These are phyloP conservation scores for Poecilia gillii DNA, from an alignment of 2,797 vertebrate genomes.

Conservation along the genomic window DNA sequence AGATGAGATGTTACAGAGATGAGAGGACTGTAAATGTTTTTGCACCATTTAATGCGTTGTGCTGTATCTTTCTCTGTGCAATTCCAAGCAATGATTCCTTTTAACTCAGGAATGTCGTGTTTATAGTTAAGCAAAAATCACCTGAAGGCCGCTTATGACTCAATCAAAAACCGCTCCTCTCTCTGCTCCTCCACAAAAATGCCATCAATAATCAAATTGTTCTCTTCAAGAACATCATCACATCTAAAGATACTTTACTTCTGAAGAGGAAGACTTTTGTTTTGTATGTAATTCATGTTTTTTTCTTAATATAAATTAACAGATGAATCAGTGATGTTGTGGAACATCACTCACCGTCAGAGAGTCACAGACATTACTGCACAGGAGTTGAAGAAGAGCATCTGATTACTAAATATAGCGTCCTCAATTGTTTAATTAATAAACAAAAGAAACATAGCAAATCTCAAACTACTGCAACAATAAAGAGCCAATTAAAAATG, in stretches of 20 bases:
- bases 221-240: conserved; percentile 1
- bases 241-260: not conserved
- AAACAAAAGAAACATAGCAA: not conserved
- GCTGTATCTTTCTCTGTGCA: conserved; percentile 1
- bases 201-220: conserved; percentile 9
- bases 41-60: not conserved
- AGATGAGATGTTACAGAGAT: not conserved
- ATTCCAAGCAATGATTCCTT: conserved; percentile 19
- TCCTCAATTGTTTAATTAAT: conserved; percentile 30
- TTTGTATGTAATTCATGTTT: not conserved
- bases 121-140: conserved; percentile 20
- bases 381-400: conserved; percentile 47
- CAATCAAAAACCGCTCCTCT: conserved; percentile 45
- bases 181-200: conserved; percentile 28
- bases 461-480: not conserved
- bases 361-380: conserved; percentile 21
- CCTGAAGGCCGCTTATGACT: conserved; percentile 38
- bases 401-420: conserved; percentile 21
- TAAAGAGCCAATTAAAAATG: conserved; percentile 1
- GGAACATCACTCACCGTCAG: conserved; percentile 30
- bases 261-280: not conserved
- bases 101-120: conserved; percentile 37
- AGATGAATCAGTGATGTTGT: conserved; percentile 19
- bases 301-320: not conserved
- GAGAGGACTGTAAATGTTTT: not conserved